Conservation (phyloP, 1,140 invertebrate species). For the Drosophila kepulauana region DNA sequence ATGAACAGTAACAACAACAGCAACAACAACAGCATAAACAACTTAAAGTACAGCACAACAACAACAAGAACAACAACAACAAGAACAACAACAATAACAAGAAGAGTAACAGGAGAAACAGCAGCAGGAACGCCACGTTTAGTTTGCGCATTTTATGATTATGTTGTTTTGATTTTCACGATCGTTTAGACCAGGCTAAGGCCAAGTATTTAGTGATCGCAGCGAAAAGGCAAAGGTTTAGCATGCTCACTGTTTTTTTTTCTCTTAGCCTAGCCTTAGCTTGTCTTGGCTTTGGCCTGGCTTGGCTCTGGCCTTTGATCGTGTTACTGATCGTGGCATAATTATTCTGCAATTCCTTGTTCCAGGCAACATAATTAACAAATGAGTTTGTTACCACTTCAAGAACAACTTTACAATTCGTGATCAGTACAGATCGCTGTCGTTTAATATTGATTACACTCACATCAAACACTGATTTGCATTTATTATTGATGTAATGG, state of each 20-base stretch:
- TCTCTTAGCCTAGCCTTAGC: neutral
- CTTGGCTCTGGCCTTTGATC: slow-evolving; percentile 80
- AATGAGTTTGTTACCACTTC: slow-evolving; percentile 77
- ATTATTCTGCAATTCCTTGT: slow-evolving; percentile 62
- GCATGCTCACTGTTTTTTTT: slow-evolving; percentile 24
- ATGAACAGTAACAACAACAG: slow-evolving; percentile 50
- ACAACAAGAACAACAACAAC: slow-evolving; percentile 35
- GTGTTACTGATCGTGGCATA: slow-evolving; percentile 82
- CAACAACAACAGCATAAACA: slow-evolving; percentile 22
- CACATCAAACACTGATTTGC: no score
- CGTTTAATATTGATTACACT: no score
- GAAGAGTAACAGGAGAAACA: slow-evolving; percentile 36
- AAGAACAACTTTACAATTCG: slow-evolving; percentile 22
- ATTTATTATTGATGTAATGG: no score
- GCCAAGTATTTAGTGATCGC: slow-evolving; percentile 71
- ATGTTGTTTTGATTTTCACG: slow-evolving; percentile 83
- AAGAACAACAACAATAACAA: slow-evolving; percentile 25
- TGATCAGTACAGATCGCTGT: slow-evolving; percentile 7
- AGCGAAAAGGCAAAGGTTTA: slow-evolving; percentile 57
- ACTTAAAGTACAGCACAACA: slow-evolving; percentile 41
- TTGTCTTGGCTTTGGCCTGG: slow-evolving; percentile 20
- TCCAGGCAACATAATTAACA: slow-evolving; percentile 81
- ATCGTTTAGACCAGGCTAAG: slow-evolving; percentile 60
- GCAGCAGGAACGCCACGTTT: slow-evolving; percentile 73
- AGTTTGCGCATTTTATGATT: slow-evolving; percentile 81